phyloP scores from a whole-genome alignment of 2,888 invertebrate genomes.

The Athalia circularis region DNA sequence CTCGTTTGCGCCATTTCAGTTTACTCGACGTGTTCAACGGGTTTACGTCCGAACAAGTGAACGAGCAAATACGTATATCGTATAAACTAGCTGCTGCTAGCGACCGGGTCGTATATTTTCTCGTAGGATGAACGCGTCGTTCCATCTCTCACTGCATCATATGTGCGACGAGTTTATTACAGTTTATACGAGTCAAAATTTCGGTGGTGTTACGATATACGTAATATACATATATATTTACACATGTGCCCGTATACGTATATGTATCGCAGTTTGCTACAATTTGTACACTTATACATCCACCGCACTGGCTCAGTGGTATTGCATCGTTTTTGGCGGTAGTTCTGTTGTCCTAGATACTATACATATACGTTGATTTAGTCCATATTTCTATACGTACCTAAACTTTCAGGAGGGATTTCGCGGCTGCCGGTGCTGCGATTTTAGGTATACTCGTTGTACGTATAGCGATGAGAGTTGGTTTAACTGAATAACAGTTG shows the following conservation, averaged over 20 bases:
- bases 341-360: too few species aligned
- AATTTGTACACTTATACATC: too few species aligned
- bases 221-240: too few species aligned
- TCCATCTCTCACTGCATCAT: not conserved
- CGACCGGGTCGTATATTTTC: not conserved
- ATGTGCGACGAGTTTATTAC: conserved; percentile 20
- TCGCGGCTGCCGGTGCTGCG: not conserved
- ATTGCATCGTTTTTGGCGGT: too few species aligned
- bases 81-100: not conserved
- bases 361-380: too few species aligned
- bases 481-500: conserved; percentile 23
- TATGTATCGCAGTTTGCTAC: too few species aligned
- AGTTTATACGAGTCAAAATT: too few species aligned
- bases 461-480: not conserved
- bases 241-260: too few species aligned
- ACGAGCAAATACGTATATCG: not conserved
- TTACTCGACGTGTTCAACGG: not conserved
- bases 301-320: too few species aligned
- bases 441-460: too few species aligned
- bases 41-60: not conserved
- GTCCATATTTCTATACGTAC: not conserved
- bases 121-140: not conserved
- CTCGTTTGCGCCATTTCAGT: conserved; percentile 21
- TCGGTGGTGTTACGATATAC: too few species aligned
- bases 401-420: not conserved